Evolutionary conservation across 2,113 vertebrate species (phyloP).

Genomic region (Sapayoa aenigma): DNA sequence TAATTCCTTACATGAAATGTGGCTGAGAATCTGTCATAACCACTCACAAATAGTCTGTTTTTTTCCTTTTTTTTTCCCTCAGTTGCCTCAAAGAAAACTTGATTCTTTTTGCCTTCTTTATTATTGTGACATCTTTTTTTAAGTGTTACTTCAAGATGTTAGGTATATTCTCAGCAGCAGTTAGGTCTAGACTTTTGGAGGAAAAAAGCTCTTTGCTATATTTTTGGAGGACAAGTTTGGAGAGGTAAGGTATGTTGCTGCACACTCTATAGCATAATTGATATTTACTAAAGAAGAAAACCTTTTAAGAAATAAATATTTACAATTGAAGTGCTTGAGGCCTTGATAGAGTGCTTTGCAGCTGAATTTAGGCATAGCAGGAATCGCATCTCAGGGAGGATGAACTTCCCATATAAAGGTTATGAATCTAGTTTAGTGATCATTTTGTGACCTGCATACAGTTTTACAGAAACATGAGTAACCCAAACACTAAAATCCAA

Average conservation of each 20-base stretch:
- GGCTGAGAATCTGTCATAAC: not conserved
- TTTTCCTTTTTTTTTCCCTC: not conserved
- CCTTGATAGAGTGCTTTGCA: not conserved
- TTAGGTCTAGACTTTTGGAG: not conserved
- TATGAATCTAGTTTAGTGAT: not conserved
- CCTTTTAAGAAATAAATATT: not conserved
- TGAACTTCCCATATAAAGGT: not conserved
- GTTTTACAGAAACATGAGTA: slow-evolving; percentile 20
- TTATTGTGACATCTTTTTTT: not conserved
- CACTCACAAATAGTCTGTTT: not conserved
- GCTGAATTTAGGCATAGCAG: not conserved
- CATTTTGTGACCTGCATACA: not conserved
- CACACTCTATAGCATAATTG: not conserved
- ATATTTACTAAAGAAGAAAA: not conserved
- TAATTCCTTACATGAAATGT: not conserved
- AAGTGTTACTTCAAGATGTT: not conserved
- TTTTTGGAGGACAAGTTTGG: not conserved
- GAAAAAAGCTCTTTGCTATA: not conserved
- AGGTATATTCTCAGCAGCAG: not conserved
- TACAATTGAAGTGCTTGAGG: not conserved
- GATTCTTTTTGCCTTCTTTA: not conserved
- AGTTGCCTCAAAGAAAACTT: not conserved
- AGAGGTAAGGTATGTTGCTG: not conserved
- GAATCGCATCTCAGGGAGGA: not conserved
- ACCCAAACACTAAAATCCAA: slow-evolving; percentile 63